Conservation (phyloP, 2,888 invertebrate species). For the Serrognathus titanus region DNA sequence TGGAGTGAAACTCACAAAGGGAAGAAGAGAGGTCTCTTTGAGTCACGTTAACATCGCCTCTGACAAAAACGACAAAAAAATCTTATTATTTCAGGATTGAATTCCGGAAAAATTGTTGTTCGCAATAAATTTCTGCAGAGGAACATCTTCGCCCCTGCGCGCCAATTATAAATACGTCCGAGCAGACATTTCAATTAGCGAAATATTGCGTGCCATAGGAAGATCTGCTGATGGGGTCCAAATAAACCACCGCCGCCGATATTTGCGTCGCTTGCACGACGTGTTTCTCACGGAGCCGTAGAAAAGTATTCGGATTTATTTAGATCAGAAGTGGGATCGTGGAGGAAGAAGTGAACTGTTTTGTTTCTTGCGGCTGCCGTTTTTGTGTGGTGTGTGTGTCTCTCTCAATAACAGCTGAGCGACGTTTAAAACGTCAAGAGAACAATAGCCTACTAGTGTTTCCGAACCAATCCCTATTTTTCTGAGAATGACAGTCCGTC, state of each 20-base stretch:
- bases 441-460: background rate
- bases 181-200: conserved; percentile 1
- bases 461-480: background rate
- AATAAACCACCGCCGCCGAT: background rate
- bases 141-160: too few relatives aligned
- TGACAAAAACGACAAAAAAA: too few relatives aligned
- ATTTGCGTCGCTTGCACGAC: background rate
- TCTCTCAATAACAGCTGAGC: background rate
- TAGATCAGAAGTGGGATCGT: too few relatives aligned
- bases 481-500: background rate
- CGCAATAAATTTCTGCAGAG: too few relatives aligned
- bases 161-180: background rate
- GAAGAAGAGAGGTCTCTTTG: too few relatives aligned
- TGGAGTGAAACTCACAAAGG: too few relatives aligned
- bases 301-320: too few relatives aligned
- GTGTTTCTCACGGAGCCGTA: background rate
- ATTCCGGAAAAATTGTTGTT: too few relatives aligned
- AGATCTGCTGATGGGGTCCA: background rate
- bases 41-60: too few relatives aligned
- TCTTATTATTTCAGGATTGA: too few relatives aligned
- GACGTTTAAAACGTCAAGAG: background rate
- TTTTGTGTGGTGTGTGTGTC: background rate
- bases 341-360: background rate
- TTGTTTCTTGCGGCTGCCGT: background rate
- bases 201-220: conserved; percentile 1